These are phyloP conservation scores for Cathartes aura DNA, from an alignment of 2,113 vertebrate species.

Conservation along the genomic window DNA sequence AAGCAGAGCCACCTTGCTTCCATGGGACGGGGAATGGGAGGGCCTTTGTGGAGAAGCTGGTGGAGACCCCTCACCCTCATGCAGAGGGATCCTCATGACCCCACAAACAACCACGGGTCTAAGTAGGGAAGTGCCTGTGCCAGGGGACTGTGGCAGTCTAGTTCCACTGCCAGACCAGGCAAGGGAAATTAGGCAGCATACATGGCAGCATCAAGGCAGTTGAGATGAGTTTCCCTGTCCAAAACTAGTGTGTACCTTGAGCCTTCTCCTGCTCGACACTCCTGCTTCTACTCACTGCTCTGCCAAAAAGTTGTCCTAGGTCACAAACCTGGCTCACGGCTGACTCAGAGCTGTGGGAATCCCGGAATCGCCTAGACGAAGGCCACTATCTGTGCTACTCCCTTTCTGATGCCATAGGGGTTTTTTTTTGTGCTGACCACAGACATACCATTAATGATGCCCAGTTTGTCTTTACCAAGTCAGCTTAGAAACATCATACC, in stretches of 20 bases:
- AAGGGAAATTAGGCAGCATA: background rate
- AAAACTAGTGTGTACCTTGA: background rate
- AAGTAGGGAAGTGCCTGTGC: background rate
- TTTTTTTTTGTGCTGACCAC: background rate
- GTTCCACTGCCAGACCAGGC: background rate
- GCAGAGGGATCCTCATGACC: background rate
- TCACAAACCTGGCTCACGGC: background rate
- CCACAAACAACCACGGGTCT: background rate
- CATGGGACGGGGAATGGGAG: background rate
- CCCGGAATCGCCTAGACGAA: fast-evolving
- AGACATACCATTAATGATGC: background rate
- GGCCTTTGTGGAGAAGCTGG: background rate
- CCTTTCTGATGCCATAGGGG: background rate
- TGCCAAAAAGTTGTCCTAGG: background rate
- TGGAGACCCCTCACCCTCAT: background rate
- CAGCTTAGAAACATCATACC: background rate
- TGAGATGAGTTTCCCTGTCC: background rate
- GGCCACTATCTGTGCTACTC: background rate
- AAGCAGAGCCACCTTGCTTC: background rate
- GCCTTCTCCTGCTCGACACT: background rate
- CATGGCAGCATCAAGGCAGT: background rate
- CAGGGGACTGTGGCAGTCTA: background rate
- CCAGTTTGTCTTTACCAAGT: background rate
- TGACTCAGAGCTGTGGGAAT: background rate
- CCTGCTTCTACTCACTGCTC: background rate